Conservation (phyloP, 2,888 invertebrate species). For the Sericinus montela region DNA sequence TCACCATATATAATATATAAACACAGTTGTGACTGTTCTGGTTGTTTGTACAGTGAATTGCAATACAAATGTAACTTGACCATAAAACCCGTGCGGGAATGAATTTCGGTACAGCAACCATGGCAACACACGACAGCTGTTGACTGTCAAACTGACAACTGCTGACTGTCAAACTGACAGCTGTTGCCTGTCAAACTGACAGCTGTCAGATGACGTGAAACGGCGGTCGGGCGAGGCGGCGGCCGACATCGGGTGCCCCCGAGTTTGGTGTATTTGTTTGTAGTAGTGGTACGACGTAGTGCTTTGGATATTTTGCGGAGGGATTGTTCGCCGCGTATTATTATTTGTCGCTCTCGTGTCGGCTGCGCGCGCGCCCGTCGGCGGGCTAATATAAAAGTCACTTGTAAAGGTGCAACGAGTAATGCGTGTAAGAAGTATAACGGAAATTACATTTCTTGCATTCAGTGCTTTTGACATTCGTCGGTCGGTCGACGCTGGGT, state of each 20-base stretch:
- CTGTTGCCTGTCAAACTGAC: not conserved
- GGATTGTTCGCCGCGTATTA: slow-evolving; percentile 3
- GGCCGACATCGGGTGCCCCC: slow-evolving; percentile 36
- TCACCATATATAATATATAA: no score
- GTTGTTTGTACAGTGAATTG: no score
- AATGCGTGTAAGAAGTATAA: not conserved
- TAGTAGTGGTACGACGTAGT: slow-evolving; percentile 31
- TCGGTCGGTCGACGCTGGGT: not conserved
- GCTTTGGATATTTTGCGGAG: slow-evolving; percentile 19
- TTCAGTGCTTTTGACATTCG: not conserved
- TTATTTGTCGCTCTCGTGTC: slow-evolving; percentile 11
- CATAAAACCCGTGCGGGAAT: no score
- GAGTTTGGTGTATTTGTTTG: slow-evolving; percentile 52
- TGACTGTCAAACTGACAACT: no score
- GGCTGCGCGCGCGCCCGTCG: not conserved
- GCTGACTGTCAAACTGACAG: not conserved
- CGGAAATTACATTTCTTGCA: not conserved
- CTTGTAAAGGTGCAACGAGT: not conserved
- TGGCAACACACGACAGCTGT: no score
- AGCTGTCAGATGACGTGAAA: not conserved
- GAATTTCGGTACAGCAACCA: no score
- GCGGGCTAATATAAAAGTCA: not conserved
- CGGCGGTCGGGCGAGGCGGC: slow-evolving; percentile 25
- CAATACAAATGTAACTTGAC: no score
- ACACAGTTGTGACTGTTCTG: no score